Evolutionary conservation across 2,113 vertebrate species (phyloP), one percentile per base, ranked within the genome.

Genomic region (Sinocyclocheilus anshuiensis): DNA sequence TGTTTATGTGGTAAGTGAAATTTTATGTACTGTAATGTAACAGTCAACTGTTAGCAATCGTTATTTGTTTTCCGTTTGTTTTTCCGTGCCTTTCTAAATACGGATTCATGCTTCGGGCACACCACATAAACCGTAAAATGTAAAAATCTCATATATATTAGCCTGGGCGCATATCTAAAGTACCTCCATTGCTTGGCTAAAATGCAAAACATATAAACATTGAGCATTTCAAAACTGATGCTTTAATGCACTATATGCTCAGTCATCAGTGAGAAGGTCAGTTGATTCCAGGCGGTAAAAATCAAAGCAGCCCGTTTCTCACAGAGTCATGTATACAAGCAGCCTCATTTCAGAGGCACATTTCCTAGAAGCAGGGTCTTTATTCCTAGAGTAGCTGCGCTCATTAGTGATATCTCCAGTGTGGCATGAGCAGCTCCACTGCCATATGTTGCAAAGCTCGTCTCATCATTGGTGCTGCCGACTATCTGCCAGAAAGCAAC

Each of bases 401-500:
- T 93, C 91, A 92, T 93, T 94, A 94, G 90, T 87, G 88, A 84
- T 75, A 88, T 92, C 92, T 92, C 90, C 91, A 90, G 93, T 92
- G 91, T 89, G 90, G 91, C 92, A 90, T 88, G 90, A 93, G 79
- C 90, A 89, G 91, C 91, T 91, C 90, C 88, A 87, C 71, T 57
- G 89, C 93, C 93, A 94, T 94, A 95, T 94, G 93, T 89, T 82
- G 57, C 87, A 83, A 85, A 92, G 87, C 89, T 90, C 77, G 88
- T 89, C 92, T 92, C 88, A 88, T 93, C 92, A 87, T 89, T 89
- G 89, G 91, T 81, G 88, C 89, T 89, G 91, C 88, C 91, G 89
- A 65, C 81, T 72, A 72, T 85, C 87, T 89, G 92, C 90, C 94
- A 91, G 91, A 78, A 92, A 88, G 90, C 89, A 87, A 81, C 89